phyloP scores from a whole-genome alignment of 2,888 invertebrate species.

The Glaucopsyche alexis region DNA sequence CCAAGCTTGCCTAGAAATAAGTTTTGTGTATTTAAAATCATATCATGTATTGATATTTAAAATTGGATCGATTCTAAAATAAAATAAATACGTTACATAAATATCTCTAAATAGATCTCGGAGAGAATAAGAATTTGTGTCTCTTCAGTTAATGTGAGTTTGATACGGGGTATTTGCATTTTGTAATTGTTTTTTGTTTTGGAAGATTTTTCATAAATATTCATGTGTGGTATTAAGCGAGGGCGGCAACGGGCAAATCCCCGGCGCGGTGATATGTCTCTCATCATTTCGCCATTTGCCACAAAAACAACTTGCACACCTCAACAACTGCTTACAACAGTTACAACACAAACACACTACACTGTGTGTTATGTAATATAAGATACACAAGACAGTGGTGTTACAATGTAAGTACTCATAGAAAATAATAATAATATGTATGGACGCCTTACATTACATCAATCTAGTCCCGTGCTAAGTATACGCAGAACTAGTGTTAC shows the following conservation, averaged over 20 bases:
- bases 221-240: conserved; percentile 67
- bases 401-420: too few species aligned
- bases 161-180: conserved; percentile 31
- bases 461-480: too few species aligned
- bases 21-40: too few species aligned
- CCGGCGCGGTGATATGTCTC: conserved; percentile 55
- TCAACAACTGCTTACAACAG: conserved; percentile 28
- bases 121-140: conserved; percentile 21
- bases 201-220: conserved; percentile 73
- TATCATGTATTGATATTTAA: too few species aligned
- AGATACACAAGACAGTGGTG: background rate
- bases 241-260: conserved; percentile 58
- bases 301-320: conserved; percentile 65
- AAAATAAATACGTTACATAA: too few species aligned
- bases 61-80: too few species aligned
- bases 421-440: too few species aligned
- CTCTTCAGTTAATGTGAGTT: conserved; percentile 26
- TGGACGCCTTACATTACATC: too few species aligned
- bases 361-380: background rate
- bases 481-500: too few species aligned
- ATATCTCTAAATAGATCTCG: background rate
- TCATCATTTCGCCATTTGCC: conserved; percentile 76
- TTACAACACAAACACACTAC: background rate
- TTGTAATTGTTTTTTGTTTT: conserved; percentile 52
- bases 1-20: too few species aligned